Evolutionary conservation across 2,797 vertebrate genomes (phyloP), one percentile per base, ranked within the genome.

Genomic region (Tokudaia muenninki): DNA sequence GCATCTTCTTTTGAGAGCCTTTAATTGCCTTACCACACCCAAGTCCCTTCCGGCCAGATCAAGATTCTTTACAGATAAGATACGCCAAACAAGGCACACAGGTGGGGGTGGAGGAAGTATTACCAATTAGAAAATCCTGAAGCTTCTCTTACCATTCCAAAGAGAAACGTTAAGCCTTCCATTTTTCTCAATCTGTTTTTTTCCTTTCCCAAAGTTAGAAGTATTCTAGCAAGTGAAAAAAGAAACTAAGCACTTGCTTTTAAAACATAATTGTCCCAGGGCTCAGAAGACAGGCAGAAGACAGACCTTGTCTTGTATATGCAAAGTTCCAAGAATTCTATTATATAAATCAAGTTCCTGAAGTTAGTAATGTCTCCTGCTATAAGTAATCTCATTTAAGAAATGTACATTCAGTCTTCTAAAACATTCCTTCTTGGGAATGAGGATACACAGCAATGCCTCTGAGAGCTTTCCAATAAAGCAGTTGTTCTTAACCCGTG

Each of bases 11-110:
- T 67, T 93, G 96, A 97, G 83, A 97, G 74, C 61, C 80, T 95
- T 13, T 97, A 95, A 98, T 94, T 98, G 94, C 94, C 87, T 95
- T 57, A 87, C 95, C 96, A 96, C 92, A 97, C 95, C 91, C 89
- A 97, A 90, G 75, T 88, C 67, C 92, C 97, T 97, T 95, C 96
- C 57, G 19, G 94, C 72, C 94, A 94, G 79, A 97, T 50, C 80
- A 95, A 93, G 94, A 80, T 89, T 90, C 94, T 95, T 97, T 81
- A 93, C 14, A 94, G 31, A 77, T 37, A 22, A 94, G 92, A 93
- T 24, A 84, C 70, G 92, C 70, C 6, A 59, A 91, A 93, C 29
- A 90, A 79, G 34, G 95, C 37, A 88, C 34, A 59, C 0, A 79
- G 24, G 65, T 91, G 70, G 22, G 47, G 63, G 78, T 93, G 22